Evolutionary conservation across 2,888 invertebrate species (phyloP), one percentile per base, ranked within the genome.

Genomic region (Odontocolon sp.): DNA sequence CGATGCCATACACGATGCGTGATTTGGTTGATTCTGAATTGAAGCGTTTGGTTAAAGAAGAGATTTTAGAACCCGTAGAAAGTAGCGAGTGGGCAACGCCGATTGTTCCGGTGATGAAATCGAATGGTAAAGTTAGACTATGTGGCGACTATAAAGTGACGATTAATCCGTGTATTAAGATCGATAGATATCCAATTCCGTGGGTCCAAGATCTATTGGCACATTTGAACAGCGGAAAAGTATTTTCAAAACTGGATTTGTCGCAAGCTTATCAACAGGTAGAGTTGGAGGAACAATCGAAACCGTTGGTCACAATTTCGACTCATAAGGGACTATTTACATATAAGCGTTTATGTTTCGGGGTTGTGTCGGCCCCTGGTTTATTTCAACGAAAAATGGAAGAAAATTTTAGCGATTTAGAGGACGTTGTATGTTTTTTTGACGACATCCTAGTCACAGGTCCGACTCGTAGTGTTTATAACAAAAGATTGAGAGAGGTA

Each of bases 211-310:
- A 83, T 50, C 40, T 84, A 14, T 77, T 82, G 11, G 57, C 66
- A n/a, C 11, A 18, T 8, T 21, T 63, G 18, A 68, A 76, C 56
- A 85, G 84, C 45, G 87, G 87, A 18, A 81, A 72, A 28, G 68
- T 81, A 16, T 90, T 90, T 77, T 80, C 85, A 3, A 88, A 87
- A 76, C 71, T 90, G 5, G 89, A 91, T 76, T 80, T 89, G 9
- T 77, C 80, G 6, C 28, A 28, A 6, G 28, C 28, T 6, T 28
- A 28, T 6, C 28, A 28, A 28, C 28, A 28, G 6, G 28, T 28
- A 28, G 28, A 28, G 6, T 28, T 28, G 28, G 28, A 28, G 4
- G 6, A 28, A 6, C 3, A 28, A 28, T 28, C 28, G 28, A 28
- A 28, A 28, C n/a, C n/a, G n/a, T n/a, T n/a, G n/a, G n/a, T n/a